Base-by-base conservation (phyloP, 2,113 vertebrate genomes). In the Pyxicephalus adspersus region DNA sequence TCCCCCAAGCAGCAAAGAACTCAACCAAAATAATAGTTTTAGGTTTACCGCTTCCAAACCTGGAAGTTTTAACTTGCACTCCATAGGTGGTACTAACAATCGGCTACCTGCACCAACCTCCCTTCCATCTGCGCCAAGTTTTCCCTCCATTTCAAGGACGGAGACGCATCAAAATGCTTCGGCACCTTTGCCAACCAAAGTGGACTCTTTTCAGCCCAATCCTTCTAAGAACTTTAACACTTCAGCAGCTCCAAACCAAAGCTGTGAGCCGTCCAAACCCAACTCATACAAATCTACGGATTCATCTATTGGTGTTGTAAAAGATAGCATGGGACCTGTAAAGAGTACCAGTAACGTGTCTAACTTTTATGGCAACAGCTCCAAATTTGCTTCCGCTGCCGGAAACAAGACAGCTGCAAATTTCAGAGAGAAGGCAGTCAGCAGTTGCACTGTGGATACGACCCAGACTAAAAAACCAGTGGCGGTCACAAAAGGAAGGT, bases 401-500 rank as follows among this genome's bases (percentile, higher is more conserved):
- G 38, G 19, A 29, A 54, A 54, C 60, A 65, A n/a, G 75, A 25
- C n/a, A 1, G 22, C 11, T 45, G 66, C 63, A 28, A 66, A n/a
- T 2, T 63, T 15, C 13, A 78, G 29, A 15, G 45, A 54, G 84
- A 76, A n/a, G 2, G 67, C 11, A 54, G 11, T 7, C 38, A 13
- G 83, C 79, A 15, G 64, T 28, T 34, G 15, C 64, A 0, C 23
- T 11, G 17, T 28, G 60, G 84, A 85, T 57, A 15, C n/a, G 17
- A 7, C 54, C 13, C 73, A 80, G 15, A 52, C 38, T 20, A 94
- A 90, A 65, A 95, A 91, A 83, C 55, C 86, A 28, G 76, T 64
- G 7, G 80, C 81, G 72, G 80, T 86, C 66, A 87, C 89, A 5
- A 89, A 88, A 80, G 98, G 97, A 20, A 91, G 83, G 34, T 99